Percentiles rank a stretch among this genome's conserved stretches.
Conservation (phyloP, 2,888 invertebrate genomes). For the Crepidodera aurea region DNA sequence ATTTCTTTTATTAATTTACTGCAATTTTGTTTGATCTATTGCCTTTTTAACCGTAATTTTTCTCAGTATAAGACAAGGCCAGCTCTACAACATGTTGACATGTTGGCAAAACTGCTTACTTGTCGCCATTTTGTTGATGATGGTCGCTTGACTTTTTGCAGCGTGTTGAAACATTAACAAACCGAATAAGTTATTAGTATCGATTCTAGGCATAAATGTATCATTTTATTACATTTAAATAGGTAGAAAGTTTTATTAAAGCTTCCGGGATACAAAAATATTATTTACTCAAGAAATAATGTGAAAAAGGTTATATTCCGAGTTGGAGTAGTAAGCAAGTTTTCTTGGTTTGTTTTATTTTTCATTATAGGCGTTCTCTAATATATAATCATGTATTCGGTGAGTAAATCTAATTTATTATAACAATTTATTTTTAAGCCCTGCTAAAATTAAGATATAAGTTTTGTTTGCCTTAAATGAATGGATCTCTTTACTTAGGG, state of each 20-base stretch:
- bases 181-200: not conserved
- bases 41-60: too few relatives aligned
- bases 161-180: not conserved
- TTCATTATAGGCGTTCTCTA: slow-evolving; percentile 38
- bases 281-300: slow-evolving; percentile 2
- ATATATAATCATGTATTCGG: slow-evolving; percentile 57
- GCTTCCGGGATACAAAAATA: not conserved
- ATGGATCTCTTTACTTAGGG: slow-evolving; percentile 70
- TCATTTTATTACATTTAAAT: not conserved
- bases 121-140: slow-evolving; percentile 5
- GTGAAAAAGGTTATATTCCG: slow-evolving; percentile 2
- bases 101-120: not conserved
- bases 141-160: not conserved
- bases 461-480: slow-evolving; percentile 40
- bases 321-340: not conserved
- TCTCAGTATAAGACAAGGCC: too few relatives aligned
- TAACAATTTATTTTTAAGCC: slow-evolving; percentile 25
- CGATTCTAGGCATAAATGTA: not conserved
- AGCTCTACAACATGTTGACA: too few relatives aligned
- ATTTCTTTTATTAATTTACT: too few relatives aligned
- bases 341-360: slow-evolving; percentile 46
- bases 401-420: slow-evolving; percentile 43
- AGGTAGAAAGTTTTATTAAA: not conserved
- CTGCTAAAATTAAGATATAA: slow-evolving; percentile 22
- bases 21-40: too few relatives aligned